Conservation (phyloP, 2,888 invertebrate species). For the Tetrapedia diversipes region DNA sequence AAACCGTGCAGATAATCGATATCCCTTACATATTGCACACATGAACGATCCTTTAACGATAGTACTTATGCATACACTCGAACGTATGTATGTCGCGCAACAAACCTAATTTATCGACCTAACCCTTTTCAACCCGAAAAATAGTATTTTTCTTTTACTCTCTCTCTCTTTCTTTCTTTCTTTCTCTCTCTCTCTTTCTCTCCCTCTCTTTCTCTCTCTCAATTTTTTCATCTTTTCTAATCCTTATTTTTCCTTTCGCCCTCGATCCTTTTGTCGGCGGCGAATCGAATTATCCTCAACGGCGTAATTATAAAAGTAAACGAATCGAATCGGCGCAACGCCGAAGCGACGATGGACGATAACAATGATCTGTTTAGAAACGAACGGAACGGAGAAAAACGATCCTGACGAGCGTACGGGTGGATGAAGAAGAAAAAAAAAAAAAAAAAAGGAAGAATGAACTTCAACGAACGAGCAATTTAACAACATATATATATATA, state of each 20-base stretch:
- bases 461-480: conserved; percentile 17
- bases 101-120: conserved; percentile 47
- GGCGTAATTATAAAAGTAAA: conserved; percentile 13
- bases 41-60: conserved; percentile 59
- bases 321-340: conserved; percentile 22
- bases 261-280: conserved; percentile 14
- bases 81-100: conserved; percentile 51
- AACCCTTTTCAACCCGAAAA: conserved; percentile 37
- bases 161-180: neutral
- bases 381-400: conserved; percentile 23
- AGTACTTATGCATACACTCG: too few species aligned
- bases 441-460: too few species aligned
- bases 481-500: neutral
- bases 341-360: conserved; percentile 13
- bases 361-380: conserved; percentile 26
- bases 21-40: conserved; percentile 68
- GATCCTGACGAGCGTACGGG: conserved; percentile 11
- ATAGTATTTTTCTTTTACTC: conserved; percentile 31
- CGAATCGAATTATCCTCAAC: conserved; percentile 2
- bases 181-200: neutral
- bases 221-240: neutral
- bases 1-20: conserved; percentile 66
- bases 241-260: neutral
- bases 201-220: neutral
- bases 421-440: too few species aligned